Evolutionary conservation across 2,797 vertebrate species (phyloP).

Genomic region (Sebastolobus alascanus): DNA sequence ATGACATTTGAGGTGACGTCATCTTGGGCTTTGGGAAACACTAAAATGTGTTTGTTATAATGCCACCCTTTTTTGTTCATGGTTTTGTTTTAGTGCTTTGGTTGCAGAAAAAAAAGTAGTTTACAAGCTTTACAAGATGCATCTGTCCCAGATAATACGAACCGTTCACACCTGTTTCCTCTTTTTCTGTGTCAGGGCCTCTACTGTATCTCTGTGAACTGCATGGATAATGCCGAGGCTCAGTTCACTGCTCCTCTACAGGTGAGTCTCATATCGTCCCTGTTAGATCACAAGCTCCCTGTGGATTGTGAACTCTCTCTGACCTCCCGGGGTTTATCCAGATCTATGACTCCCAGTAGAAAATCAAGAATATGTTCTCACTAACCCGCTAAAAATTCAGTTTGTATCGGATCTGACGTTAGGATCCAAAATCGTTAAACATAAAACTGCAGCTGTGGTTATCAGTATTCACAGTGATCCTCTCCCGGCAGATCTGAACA

Average conservation of each 20-base stretch:
- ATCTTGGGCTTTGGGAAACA: too few relatives aligned
- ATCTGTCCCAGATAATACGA: conserved; percentile 5
- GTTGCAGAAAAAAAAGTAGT: not conserved
- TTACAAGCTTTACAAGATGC: not conserved
- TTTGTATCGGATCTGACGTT: not conserved
- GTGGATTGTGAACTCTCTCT: not conserved
- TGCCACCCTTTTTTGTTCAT: not conserved
- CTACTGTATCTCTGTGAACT: conserved; percentile 95
- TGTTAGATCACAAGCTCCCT: not conserved
- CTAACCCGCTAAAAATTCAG: not conserved
- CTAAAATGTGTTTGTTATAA: too few relatives aligned
- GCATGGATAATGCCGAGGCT: conserved; percentile 95
- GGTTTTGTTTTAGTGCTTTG: not conserved
- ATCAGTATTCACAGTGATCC: conserved; percentile 79
- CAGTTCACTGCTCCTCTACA: conserved; percentile 94
- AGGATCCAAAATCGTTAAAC: not conserved
- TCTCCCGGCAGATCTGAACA: conserved; percentile 89
- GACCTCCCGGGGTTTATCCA: not conserved
- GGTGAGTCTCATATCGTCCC: conserved; percentile 79
- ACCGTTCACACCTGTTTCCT: conserved; percentile 24
- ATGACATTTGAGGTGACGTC: too few relatives aligned
- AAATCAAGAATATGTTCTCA: not conserved
- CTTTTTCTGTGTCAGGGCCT: conserved; percentile 83
- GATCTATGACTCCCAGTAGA: not conserved
- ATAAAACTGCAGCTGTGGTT: conserved; percentile 57